Evolutionary conservation across 2,888 invertebrate species (phyloP), one percentile per base, ranked within the genome.

Genomic region (Autographa gamma): DNA sequence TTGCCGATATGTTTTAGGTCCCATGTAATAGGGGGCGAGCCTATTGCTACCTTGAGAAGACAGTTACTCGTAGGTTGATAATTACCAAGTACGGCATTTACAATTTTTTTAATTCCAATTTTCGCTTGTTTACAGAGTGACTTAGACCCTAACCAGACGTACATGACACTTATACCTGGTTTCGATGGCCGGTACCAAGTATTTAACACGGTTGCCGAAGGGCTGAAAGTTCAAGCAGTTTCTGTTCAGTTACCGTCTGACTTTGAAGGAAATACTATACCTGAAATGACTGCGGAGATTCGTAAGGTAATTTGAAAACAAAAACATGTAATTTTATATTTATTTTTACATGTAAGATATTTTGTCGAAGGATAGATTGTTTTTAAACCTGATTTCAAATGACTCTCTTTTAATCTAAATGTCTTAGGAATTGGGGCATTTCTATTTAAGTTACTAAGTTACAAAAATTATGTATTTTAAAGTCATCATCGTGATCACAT

Each of bases 121-220:
- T 25, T 13, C 25, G 54, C 32, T 58, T 8, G 58, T 66, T 82
- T 76, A 18, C 75, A 91, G 90, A 78, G 74, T 67, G 85, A 88
- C 34, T 58, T 89, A 5, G 85, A 91, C 32, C 79, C 82, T 0
- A 80, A 80, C 7, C 82, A 80, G 2, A 81, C 84, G 0, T 87
- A 87, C 64, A 67, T 92, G 19, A 87, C 90, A 69, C 66, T 93
- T 54, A 85, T 92, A 69, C 91, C 92, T 59, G 92, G 92, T 0
- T 92, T 92, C 69, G 91, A 92, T 79, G 92, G 91, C 2, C 88
- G 89, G 11, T 78, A 88, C 62, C 77, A 86, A 25, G 85, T 89
- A 32, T 89, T 91, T 32, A 75, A 76, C 8, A 43, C 81, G 0
- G 69, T 83, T 0, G 82, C 88, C 19, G 89, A 90, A 63, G 86